Evolutionary conservation across 2,113 vertebrate species (phyloP), one percentile per base, ranked within the genome.

Genomic region (Anguilla japonica): DNA sequence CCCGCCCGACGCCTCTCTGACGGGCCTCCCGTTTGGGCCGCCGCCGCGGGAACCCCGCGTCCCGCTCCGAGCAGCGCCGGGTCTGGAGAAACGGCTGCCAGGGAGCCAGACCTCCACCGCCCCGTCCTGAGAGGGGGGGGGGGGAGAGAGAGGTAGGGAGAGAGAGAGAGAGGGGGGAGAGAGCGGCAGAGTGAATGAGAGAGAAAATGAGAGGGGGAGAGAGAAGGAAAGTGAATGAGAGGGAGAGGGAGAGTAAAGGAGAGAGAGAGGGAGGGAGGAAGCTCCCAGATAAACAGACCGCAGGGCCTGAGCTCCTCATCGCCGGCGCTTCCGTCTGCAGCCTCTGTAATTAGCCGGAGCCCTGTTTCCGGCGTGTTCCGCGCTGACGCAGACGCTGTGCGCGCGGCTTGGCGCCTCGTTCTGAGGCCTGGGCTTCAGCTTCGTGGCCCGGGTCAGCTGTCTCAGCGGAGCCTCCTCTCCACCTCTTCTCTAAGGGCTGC

Each of bases 391-490:
- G 97, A 97, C 97, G 97, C 98, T 97, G 8, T 97, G n/a, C 97
- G 97, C 98, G 98, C 98, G 98, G 98, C 97, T 98, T 99, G 98
- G 98, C 98, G 98, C 97, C 97, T 99, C 96, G 79, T 98, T 97
- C 63, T 96, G 97, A 97, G 98, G 97, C 96, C 97, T 98, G 96
- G 97, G 97, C 14, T 60, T 15, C 14, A 16, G 56, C 14, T 60
- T 60, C 2, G 43, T 2, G 2, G 43, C 43, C 4, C 5, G 4
- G 2, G 43, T 46, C 8, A 4, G 4, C 43, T 46, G 4, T 46
- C 43, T 8, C 2, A 2, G 43, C 43, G 34, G 34, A 34, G 34
- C 8, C 43, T 46, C 43, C 8, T 6, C 43, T 8, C 43, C 43
- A 46, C 43, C 34, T 34, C 5, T 8, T 46, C 43, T 6, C n/a